Conservation (phyloP, 2,113 vertebrate genomes). For the Oreochromis tanganicae region DNA sequence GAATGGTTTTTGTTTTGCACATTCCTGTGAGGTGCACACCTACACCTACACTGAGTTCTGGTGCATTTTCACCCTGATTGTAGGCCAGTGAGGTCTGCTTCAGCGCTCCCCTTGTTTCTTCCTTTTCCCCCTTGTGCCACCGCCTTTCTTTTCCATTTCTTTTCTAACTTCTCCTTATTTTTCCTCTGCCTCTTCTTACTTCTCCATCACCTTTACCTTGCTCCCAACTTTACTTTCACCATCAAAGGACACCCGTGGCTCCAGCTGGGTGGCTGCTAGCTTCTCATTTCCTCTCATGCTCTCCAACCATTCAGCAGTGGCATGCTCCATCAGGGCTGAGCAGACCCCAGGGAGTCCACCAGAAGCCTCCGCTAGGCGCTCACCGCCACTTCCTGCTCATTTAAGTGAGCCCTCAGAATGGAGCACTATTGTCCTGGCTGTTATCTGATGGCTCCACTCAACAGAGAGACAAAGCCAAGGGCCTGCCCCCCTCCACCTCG, state of each 20-base stretch:
- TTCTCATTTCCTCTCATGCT: slow-evolving; percentile 73
- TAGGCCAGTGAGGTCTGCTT: background rate
- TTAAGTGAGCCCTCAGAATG: slow-evolving; percentile 72
- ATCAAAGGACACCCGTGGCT: slow-evolving; percentile 72
- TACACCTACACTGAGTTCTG: background rate
- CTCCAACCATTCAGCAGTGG: slow-evolving; percentile 62
- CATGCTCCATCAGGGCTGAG: slow-evolving; percentile 71
- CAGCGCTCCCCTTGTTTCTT: background rate
- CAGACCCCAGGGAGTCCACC: slow-evolving; percentile 71
- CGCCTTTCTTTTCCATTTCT: background rate
- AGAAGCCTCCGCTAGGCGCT: slow-evolving; percentile 66
- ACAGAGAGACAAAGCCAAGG: slow-evolving; percentile 71
- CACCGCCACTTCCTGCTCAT: slow-evolving; percentile 77
- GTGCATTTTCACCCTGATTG: background rate
- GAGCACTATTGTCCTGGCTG: slow-evolving; percentile 75
- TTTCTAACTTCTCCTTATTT: background rate
- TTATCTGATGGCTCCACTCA: slow-evolving; percentile 77
- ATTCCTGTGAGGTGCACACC: background rate
- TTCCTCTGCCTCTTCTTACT: slow-evolving; percentile 2
- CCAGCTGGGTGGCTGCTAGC: slow-evolving; percentile 72
- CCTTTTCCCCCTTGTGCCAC: background rate
- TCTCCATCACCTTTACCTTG: slow-evolving; percentile 40
- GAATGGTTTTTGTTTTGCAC: background rate
- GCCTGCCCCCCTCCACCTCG: slow-evolving; percentile 28
- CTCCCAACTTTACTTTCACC: slow-evolving; percentile 31